Percentiles rank a stretch among this genome's conserved stretches.
phyloP scores from a whole-genome alignment of 2,888 invertebrate species.

The Leptopilina syphax region DNA sequence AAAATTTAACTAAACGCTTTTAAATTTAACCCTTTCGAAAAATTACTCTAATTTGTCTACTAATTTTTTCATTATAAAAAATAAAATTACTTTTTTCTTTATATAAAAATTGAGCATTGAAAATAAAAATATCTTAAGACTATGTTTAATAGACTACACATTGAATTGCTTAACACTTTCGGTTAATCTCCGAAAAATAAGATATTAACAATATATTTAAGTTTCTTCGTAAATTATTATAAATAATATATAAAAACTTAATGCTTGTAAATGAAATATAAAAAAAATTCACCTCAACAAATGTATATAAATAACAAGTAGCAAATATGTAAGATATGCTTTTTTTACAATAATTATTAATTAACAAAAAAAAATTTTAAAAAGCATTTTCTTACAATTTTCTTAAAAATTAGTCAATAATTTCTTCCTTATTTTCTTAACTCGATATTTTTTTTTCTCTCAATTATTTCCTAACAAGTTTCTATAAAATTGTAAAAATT shows the following conservation, averaged over 20 bases:
- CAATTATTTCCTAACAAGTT: background rate
- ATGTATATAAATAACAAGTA: too few relatives aligned
- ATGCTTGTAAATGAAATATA: too few relatives aligned
- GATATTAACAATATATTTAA: background rate
- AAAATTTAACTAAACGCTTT: background rate
- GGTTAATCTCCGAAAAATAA: background rate
- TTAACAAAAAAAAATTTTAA: too few relatives aligned
- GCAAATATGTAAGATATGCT: too few relatives aligned
- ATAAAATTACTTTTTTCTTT: background rate
- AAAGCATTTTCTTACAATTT: too few relatives aligned
- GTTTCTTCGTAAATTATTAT: background rate
- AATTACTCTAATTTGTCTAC: background rate
- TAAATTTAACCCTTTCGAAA: background rate
- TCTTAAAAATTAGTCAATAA: background rate
- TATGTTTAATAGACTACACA: conserved; percentile 14
- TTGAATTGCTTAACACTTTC: conserved; percentile 7
- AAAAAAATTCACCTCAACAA: too few relatives aligned
- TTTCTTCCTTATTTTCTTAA: background rate
- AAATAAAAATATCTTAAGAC: conserved; percentile 20
- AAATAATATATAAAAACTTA: too few relatives aligned
- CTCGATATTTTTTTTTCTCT: background rate
- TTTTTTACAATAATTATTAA: too few relatives aligned
- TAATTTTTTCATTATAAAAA: conserved; percentile 12
- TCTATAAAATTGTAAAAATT: background rate
- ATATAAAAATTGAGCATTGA: conserved; percentile 11